Base-by-base conservation (phyloP, 2,888 invertebrate species). In the Lobophora halterata region DNA sequence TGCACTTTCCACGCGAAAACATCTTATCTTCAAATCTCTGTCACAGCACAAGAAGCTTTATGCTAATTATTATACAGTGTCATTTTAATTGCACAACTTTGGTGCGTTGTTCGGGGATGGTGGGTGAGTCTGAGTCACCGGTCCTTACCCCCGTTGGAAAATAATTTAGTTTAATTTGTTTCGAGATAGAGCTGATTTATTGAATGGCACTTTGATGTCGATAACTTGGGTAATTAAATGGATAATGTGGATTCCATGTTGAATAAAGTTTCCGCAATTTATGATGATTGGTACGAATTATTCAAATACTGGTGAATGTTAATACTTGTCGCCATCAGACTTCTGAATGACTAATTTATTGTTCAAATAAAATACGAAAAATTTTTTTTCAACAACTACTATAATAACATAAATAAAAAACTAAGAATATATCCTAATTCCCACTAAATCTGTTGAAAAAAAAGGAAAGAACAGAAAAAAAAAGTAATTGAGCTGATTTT, bases 71-170 rank as follows among this genome's bases (percentile, higher is more conserved):
- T 30, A 34, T 54, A 54, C 24, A 49, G 51, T 35, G 28, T 33
- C 10, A 23, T 39, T 47, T 40, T 28, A 47, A 32, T 45, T 41
- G 33, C 5, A 16, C 11, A 2, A 13, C 25, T 10, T 10, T 9
- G 19, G 1, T 11, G 23, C 28, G 31, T 37, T 42, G 37, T 14
- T 9, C 14, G 24, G 10, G 32, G 37, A 13, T 27, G 31, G 35
- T 12, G 27, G 10, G 28, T 40, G 26, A 42, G 39, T 48, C 43
- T 78, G 78, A 79, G 55, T 78, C 78, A 77, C 63, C 72, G 79
- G 78, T 79, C 79, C 71, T 79, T 79, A 79, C 78, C 78, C 76
- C 71, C 63, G 68, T 61, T 54, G 62, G 69, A 67, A 75, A 76
- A 73, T 71, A 70, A 60, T 58, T 49, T 48, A 45, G 52, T 58